These are phyloP conservation scores for Poeciliopsis turneri DNA, from an alignment of 2,797 vertebrate genomes.

Conservation along the genomic window DNA sequence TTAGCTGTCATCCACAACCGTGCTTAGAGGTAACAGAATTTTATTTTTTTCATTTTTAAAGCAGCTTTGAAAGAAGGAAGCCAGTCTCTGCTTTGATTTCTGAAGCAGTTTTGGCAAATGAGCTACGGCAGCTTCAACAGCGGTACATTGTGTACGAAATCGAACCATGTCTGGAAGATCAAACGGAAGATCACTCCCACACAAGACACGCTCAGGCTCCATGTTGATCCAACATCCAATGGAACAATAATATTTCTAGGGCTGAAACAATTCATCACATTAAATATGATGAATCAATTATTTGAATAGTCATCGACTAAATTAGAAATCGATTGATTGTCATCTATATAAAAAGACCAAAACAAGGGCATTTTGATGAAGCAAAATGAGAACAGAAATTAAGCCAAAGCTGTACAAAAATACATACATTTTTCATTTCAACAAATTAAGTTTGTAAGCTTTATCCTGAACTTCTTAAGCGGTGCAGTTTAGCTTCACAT, in stretches of 20 bases:
- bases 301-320: neutral
- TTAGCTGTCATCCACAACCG: conserved; percentile 30
- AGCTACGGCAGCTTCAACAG: conserved; percentile 25
- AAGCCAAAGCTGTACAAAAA: neutral
- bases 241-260: neutral
- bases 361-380: neutral
- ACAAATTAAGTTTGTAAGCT: neutral
- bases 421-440: neutral
- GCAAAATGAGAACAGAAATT: neutral
- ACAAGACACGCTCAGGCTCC: conserved; percentile 24
- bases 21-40: conserved; percentile 5
- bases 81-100: neutral
- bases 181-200: conserved; percentile 12
- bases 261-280: neutral
- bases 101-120: conserved; percentile 35
- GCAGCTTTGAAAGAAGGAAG: neutral
- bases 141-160: conserved; percentile 18
- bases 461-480: neutral
- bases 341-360: neutral
- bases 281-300: neutral
- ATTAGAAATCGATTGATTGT: neutral
- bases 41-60: too few species aligned
- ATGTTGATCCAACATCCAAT: conserved; percentile 32
- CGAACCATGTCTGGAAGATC: conserved; percentile 30
- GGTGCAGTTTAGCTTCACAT: neutral